A percentile compares a stretch with the other conserved stretches of the same genome.
These are phyloP conservation scores for Drosophila meridionalis DNA, from an alignment of 2,888 invertebrate species.

Conservation along the genomic window DNA sequence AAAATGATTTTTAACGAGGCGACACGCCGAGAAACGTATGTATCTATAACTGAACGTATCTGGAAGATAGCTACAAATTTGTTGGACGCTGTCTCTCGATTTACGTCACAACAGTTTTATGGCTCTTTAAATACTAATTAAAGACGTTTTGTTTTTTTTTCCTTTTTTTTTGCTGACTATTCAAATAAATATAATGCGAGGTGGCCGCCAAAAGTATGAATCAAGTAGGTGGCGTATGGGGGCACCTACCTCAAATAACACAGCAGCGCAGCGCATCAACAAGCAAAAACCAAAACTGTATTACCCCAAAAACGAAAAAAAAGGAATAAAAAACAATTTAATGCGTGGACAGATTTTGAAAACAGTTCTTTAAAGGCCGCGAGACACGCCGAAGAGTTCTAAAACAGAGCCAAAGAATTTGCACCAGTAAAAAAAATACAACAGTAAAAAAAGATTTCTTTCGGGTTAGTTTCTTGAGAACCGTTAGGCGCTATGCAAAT, in stretches of 20 bases:
- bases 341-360: constrained; percentile 11
- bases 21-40: constrained; percentile 52
- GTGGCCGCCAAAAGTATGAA: constrained; percentile 50
- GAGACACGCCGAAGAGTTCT: constrained; percentile 12
- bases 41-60: constrained; percentile 20
- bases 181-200: constrained; percentile 10
- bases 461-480: constrained; percentile 36
- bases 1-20: constrained; percentile 71
- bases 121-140: constrained; percentile 73
- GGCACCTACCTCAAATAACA: constrained; percentile 47
- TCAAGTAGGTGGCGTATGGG: constrained; percentile 1
- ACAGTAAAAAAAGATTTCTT: constrained; percentile 34
- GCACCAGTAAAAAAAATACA: constrained; percentile 46
- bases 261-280: constrained; percentile 46
- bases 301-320: constrained; percentile 1
- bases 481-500: constrained; percentile 50
- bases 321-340: not conserved
- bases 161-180: constrained; percentile 13
- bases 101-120: constrained; percentile 76
- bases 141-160: constrained; percentile 29
- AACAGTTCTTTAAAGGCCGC: constrained; percentile 7
- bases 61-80: constrained; percentile 24
- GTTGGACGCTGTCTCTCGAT: constrained; percentile 42
- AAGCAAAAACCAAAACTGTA: constrained; percentile 24
- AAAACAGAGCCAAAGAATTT: constrained; percentile 22